A percentile compares a stretch with the other conserved stretches of the same genome.
Evolutionary conservation across 2,113 vertebrate genomes (phyloP).

Genomic region (Isurus oxyrinchus): DNA sequence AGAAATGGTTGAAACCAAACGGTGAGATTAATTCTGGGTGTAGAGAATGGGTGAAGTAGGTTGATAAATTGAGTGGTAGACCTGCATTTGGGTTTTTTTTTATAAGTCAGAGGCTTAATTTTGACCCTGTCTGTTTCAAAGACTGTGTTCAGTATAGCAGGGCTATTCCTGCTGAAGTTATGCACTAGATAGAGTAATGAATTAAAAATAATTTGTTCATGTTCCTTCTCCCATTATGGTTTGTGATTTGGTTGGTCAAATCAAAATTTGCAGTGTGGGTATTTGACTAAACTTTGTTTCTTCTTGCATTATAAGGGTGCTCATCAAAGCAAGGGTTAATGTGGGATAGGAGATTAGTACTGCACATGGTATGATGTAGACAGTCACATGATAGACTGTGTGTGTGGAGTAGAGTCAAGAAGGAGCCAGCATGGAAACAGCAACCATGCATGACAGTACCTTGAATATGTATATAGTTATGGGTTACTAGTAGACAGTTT

Average conservation of each 20-base stretch:
- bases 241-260: not conserved
- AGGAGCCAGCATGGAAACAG: too few relatives aligned
- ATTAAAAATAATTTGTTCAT: not conserved
- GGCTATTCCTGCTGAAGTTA: not conserved
- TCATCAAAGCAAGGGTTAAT: too few relatives aligned
- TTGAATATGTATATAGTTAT: too few relatives aligned
- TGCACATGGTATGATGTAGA: too few relatives aligned
- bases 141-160: not conserved
- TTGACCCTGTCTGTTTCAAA: not conserved
- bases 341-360: too few relatives aligned
- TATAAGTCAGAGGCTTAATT: not conserved
- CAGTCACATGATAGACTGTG: too few relatives aligned
- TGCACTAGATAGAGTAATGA: not conserved
- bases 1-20: constrained; percentile 86
- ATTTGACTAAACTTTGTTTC: not conserved
- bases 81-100: not conserved
- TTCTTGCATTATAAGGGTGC: not conserved
- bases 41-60: not conserved
- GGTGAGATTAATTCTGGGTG: constrained; percentile 57
- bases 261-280: not conserved
- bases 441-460: too few relatives aligned
- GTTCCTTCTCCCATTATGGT: not conserved
- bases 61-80: not conserved
- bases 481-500: too few relatives aligned
- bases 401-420: too few relatives aligned